Conservation (phyloP, 2,113 vertebrate genomes). For the Callorhinus ursinus region DNA sequence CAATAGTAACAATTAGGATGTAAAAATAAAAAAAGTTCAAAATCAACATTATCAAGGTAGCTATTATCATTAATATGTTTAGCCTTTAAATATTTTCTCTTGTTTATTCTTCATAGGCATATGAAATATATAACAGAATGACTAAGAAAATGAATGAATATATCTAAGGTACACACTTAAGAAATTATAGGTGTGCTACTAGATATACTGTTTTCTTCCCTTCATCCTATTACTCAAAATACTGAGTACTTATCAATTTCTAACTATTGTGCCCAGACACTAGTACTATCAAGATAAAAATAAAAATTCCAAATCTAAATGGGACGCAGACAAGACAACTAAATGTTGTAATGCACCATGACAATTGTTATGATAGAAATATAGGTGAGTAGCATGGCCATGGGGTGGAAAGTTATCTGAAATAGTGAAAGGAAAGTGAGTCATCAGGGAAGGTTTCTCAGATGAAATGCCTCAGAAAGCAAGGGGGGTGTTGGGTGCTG, state of each 20-base stretch:
- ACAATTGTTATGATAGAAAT: background rate
- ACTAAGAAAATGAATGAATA: background rate
- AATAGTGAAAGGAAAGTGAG: background rate
- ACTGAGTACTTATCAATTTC: background rate
- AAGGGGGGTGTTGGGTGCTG: background rate
- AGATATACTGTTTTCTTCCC: background rate
- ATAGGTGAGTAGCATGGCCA: accelerated
- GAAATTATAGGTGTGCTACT: background rate
- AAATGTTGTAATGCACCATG: background rate
- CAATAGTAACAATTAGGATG: background rate
- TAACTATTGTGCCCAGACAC: background rate
- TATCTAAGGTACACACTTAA: background rate
- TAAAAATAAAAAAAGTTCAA: background rate
- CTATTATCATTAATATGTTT: background rate
- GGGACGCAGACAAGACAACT: background rate
- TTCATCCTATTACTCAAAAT: background rate
- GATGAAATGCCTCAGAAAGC: background rate
- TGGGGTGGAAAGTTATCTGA: background rate
- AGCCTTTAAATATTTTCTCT: background rate
- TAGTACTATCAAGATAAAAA: background rate
- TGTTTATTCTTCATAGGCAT: background rate
- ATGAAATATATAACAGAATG: background rate
- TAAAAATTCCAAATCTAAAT: background rate
- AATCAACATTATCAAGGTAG: background rate
- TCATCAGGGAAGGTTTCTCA: background rate